These are phyloP conservation scores for Cardiocondyla obscurior DNA, from an alignment of 1,140 invertebrate species.

Conservation along the genomic window DNA sequence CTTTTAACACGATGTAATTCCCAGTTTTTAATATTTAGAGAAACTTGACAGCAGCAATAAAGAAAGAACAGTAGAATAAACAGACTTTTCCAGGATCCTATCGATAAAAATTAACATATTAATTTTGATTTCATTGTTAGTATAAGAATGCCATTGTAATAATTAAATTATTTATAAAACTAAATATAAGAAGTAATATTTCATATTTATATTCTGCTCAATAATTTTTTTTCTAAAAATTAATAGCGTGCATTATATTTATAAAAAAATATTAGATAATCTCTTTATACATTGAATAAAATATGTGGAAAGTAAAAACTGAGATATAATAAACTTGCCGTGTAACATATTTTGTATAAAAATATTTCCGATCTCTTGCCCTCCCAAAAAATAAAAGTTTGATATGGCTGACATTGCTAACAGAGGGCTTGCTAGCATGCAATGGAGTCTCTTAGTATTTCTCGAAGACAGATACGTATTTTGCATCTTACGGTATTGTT, in stretches of 20 bases:
- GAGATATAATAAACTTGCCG: conserved; percentile 73
- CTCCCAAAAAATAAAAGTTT: conserved; percentile 94
- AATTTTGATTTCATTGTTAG: not conserved
- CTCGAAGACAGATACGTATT: conserved; percentile 76
- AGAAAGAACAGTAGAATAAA: conserved; percentile 79
- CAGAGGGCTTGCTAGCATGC: conserved; percentile 88
- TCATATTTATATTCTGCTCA: conserved; percentile 5
- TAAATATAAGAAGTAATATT: not conserved
- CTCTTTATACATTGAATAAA: not conserved
- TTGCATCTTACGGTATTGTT: conserved; percentile 80
- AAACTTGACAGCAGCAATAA: conserved; percentile 85
- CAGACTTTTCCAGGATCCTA: conserved; percentile 77
- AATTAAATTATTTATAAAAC: not conserved
- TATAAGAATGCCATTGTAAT: not conserved
- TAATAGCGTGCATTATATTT: not conserved
- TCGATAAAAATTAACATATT: conserved; percentile 64
- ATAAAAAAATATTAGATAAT: not conserved
- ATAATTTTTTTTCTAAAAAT: too few species aligned
- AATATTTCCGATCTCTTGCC: conserved; percentile 88
- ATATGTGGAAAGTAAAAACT: not conserved
- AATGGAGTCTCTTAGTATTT: conserved; percentile 86
- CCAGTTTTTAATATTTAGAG: conserved; percentile 79
- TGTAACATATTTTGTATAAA: conserved; percentile 84
- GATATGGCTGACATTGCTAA: conserved; percentile 91
- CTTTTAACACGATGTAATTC: conserved; percentile 52